Evolutionary conservation across 2,888 invertebrate genomes (phyloP), one percentile per base, ranked within the genome.

Genomic region (Patella ulyssiponensis): DNA sequence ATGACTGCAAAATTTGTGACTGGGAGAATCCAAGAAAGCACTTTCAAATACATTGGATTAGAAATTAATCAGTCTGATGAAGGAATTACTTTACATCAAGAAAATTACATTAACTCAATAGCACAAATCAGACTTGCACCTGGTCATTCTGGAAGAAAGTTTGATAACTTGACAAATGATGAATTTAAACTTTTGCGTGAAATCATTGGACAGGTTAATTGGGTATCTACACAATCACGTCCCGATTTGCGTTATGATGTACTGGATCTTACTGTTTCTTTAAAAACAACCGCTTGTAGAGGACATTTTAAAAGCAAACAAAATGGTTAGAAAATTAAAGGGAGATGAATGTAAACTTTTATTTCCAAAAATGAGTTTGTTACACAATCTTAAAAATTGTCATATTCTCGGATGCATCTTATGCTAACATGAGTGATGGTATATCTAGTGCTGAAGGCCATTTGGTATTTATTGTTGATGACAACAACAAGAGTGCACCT

Each of bases 221-320:
- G 79, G 77, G 71, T 79, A 70, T 77, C 76, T 0, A 79, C 77
- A 72, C 79, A 82, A 69, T 80, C 74, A 70, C 56, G 79, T 56
- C 82, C 80, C 52, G 80, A 80, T 75, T 27, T 81, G 33, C 27
- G 71, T 53, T 80, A 77, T 77, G 81, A 80, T 77, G 80, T 77
- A 20, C 56, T 78, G 17, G 76, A 78, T 76, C 58, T 81, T 14
- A 69, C 77, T 17, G 76, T 76, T 33, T 44, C 20, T 54, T 52
- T 15, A 71, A 51, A 74, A 56, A 5, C 74, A n/a, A n/a, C n/a
- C n/a, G n/a, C n/a, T n/a, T n/a, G n/a, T n/a, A n/a, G n/a, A n/a
- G n/a, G n/a, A n/a, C n/a, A n/a, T n/a, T n/a, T n/a, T n/a, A n/a
- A n/a, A n/a, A n/a, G n/a, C n/a, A n/a, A n/a, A n/a, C n/a, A n/a